Base-by-base conservation (phyloP, 2,888 invertebrate genomes). In the Nemotelus pantherinus region DNA sequence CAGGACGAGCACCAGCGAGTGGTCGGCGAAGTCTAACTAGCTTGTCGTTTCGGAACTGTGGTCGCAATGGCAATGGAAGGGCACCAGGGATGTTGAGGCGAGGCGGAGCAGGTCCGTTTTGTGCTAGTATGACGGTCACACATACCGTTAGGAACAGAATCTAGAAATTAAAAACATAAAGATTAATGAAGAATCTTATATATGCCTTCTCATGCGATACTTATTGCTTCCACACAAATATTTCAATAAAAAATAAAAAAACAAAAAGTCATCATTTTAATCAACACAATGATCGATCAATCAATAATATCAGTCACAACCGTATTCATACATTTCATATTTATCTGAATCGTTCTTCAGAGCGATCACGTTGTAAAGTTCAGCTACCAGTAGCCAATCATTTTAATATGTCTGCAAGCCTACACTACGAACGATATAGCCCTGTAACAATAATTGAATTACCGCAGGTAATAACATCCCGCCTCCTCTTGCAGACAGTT, bases 21-120 rank as follows among this genome's bases (percentile, higher is more conserved):
- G 88, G 88, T 64, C 88, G 86, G 64, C 86, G 86, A n/a, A 85
- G 83, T 10, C 88, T 85, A 55, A 85, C 80, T 9, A 80, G 48
- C 48, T 80, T 80, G 48, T 80, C 81, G 78, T 84, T 85, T 2
- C 85, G 84, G 77, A 82, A 82, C 80, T 82, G 82, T 41, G 83
- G 82, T 2, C 84, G 83, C 6, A 83, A 77, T 84, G 88, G 79
- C 85, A 89, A 70, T 86, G 87, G 83, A 84, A 88, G 63, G 79
- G 93, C 93, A 60, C 93, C 93, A 0, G 93, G 92, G 80, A 93
- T 91, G 82, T 88, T 89, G 39, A 92, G 86, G 82, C 93, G 88
- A 9, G 89, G 92, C n/a, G 93, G 93, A 77, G 88, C 83, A 81
- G 92, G 91, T 58, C 86, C 87, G 81, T 88, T 88, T 85, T 89